A percentile compares a stretch with the other conserved stretches of the same genome.
Conservation (phyloP, 2,888 invertebrate genomes). For the Zaprionus bogoriensis region DNA sequence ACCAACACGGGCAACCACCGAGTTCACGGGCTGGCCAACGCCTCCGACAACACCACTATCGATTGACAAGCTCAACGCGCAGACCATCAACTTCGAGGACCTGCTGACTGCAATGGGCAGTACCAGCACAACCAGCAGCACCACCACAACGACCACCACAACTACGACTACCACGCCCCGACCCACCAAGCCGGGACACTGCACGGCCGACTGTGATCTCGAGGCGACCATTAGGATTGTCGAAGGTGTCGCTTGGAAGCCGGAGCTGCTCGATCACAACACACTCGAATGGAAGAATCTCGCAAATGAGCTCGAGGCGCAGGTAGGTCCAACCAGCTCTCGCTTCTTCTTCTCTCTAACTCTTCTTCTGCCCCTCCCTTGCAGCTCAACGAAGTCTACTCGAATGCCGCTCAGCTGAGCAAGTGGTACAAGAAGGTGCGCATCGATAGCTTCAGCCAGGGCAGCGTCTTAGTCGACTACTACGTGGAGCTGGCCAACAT, state of each 20-base stretch:
- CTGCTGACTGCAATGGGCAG: slow-evolving; percentile 78
- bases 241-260: slow-evolving; percentile 92
- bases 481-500: slow-evolving; percentile 92
- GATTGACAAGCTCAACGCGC: slow-evolving; percentile 88
- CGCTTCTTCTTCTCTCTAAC: no score
- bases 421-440: slow-evolving; percentile 93
- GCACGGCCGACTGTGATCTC: slow-evolving; percentile 90
- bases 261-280: slow-evolving; percentile 92
- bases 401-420: slow-evolving; percentile 88
- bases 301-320: slow-evolving; percentile 90
- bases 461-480: slow-evolving; percentile 94
- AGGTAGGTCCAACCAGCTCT: slow-evolving; percentile 84
- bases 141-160: slow-evolving; percentile 86
- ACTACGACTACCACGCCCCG: slow-evolving; percentile 88
- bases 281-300: slow-evolving; percentile 93
- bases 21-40: slow-evolving; percentile 95
- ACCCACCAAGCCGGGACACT: slow-evolving; percentile 91
- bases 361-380: slow-evolving; percentile 33
- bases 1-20: slow-evolving; percentile 93
- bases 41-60: slow-evolving; percentile 94
- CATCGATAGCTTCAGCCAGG: slow-evolving; percentile 94
- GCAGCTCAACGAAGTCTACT: slow-evolving; percentile 94
- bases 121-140: slow-evolving; percentile 83
- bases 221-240: slow-evolving; percentile 93
- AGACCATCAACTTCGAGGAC: slow-evolving; percentile 84